phyloP scores from a whole-genome alignment of 2,888 invertebrate genomes.

The Andrena marginata region DNA sequence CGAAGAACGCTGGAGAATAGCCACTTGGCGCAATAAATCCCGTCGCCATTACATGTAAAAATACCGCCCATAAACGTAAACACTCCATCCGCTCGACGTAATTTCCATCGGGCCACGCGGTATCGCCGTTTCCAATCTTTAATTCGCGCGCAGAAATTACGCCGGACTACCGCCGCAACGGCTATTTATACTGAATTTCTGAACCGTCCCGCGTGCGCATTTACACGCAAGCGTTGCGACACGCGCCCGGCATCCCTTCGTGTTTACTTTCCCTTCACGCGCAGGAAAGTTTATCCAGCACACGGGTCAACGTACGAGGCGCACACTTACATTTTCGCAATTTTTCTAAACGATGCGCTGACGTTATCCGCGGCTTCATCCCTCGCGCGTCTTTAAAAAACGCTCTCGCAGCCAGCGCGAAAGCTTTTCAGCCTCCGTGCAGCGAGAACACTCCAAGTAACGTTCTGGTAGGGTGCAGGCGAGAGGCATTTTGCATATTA shows the following conservation, averaged over 20 bases:
- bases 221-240: neutral
- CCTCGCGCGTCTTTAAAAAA: neutral
- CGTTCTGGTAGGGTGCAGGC: neutral
- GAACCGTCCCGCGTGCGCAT: neutral
- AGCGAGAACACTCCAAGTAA: neutral
- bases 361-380: neutral
- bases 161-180: neutral
- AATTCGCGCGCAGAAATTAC: neutral
- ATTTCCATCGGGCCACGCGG: slow-evolving; percentile 23
- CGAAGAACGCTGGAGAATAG: slow-evolving; percentile 22
- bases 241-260: neutral
- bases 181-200: slow-evolving; percentile 2
- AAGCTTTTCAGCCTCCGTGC: neutral
- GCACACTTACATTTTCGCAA: slow-evolving; percentile 4
- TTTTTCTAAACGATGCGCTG: slow-evolving; percentile 7
- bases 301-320: slow-evolving; percentile 3
- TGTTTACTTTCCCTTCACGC: neutral
- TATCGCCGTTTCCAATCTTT: slow-evolving; percentile 14
- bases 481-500: neutral
- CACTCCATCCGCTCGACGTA: slow-evolving; percentile 7
- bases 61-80: slow-evolving; percentile 14
- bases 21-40: slow-evolving; percentile 16
- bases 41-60: slow-evolving; percentile 29
- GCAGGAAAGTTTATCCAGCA: neutral
- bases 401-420: neutral